Evolutionary conservation across 2,797 vertebrate species (phyloP), one percentile per base, ranked within the genome.

Genomic region (Hippocampus kuda): DNA sequence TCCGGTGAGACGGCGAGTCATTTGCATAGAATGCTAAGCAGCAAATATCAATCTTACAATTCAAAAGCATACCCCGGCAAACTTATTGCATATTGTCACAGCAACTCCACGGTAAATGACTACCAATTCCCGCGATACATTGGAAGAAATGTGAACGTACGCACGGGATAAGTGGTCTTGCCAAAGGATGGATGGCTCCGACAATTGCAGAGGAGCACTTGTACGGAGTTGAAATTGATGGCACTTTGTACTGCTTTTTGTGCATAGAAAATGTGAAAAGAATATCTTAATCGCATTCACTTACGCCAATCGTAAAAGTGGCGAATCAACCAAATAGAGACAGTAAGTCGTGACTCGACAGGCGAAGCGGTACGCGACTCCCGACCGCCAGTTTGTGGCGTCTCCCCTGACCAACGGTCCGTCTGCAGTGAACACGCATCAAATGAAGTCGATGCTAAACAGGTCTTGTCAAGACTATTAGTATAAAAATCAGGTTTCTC

Each of bases 381-480:
- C 73, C 72, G 57, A 59, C 73, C 72, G 70, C 68, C 71, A 70
- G 65, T 18, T 59, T 60, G 42, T 30, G 77, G 66, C 18, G 38
- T 64, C 74, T 73, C 66, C 49, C 66, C 30, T 51, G 24, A 59
- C 71, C 60, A 69, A 67, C 30, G 54, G 44, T 59, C 38, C 51
- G 53, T 77, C 74, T 65, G 57, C 27, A 68, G 64, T 46, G 54
- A 62, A 69, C 53, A 67, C 41, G 65, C 62, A 70, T 84, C 64
- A 70, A 68, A 70, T 66, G 49, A 72, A 81, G 69, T 68, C 5
- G 34, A 69, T 72, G 63, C 72, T 80, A 83, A 79, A 85, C 85
- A 80, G 65, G 69, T 63, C 74, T 75, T 24, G 74, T 81, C 78
- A 74, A 70, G 77, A 78, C 82, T 80, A 81, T 74, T 69, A 73